Evolutionary conservation across 2,888 invertebrate genomes (phyloP), one percentile per base, ranked within the genome.

Genomic region (Xylophagus ater): DNA sequence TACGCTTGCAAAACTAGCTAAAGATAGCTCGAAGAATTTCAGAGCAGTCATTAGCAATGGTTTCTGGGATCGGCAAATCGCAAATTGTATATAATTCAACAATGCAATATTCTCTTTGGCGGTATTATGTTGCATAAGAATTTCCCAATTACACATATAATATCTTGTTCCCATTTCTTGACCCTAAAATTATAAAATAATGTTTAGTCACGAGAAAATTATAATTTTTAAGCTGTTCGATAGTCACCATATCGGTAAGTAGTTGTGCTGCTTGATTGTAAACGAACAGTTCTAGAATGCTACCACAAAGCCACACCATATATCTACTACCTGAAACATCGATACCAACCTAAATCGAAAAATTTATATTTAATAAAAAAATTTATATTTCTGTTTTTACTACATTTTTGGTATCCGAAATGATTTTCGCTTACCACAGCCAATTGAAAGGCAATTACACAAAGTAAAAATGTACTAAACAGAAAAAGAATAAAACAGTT

Each of bases 71-170:
- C 43, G 7, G 14, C 29, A 30, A 9, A 43, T 43, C 18, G 34
- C 34, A 20, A 43, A 34, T 18, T 13, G 21, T 5, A 43, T 2
- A 12, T 34, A 23, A 3, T 25, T 26, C 34, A 41, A 32, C 6
- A 43, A 20, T 10, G 19, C 34, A 13, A 24, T 19, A 26, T 41
- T 43, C 9, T 26, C 29, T 6, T 25, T 14, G 15, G 8, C 4
- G 6, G 20, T 34, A 18, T 40, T 40, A 9, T 21, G 13, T 20
- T 26, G 13, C 12, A 43, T 20, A 13, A 43, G 8, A 13, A 24
- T 12, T 26, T 43, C 40, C 43, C 43, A 43, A 25, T 40, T 35
- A n/a, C 40, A 40, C 37, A 40, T 37, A 17, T 34, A 43, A 17
- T 33, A 40, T 20, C 18, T 35, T 9, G 20, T 18, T 7, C 34